Evolutionary conservation across 1,140 invertebrate species (phyloP).

Genomic region (Conus ventricosus): DNA sequence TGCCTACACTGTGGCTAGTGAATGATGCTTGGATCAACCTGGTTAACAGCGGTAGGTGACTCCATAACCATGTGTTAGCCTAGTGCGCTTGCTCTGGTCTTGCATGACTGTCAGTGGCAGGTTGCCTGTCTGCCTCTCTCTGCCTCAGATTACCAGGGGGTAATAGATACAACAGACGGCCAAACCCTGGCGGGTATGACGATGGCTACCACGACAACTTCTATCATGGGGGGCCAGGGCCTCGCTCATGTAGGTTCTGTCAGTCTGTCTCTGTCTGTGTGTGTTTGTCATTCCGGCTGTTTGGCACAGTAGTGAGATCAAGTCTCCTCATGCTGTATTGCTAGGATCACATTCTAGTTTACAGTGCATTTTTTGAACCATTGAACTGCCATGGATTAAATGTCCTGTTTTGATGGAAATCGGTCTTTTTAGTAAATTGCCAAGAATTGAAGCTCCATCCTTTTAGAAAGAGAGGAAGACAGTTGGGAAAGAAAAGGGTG

Average conservation of each 20-base stretch:
- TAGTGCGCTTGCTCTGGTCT: slow-evolving; percentile 8
- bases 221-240: slow-evolving; percentile 22
- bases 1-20: background rate
- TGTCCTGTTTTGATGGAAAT: no score
- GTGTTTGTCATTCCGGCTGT: background rate
- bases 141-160: slow-evolving; percentile 29
- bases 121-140: slow-evolving; percentile 23
- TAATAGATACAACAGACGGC: slow-evolving; percentile 28
- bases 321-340: no score
- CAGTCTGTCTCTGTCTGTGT: slow-evolving; percentile 5
- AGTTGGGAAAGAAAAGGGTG: no score
- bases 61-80: background rate
- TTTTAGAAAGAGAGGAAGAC: no score
- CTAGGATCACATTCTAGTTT: no score
- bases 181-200: slow-evolving; percentile 32
- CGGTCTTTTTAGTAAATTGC: no score
- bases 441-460: no score
- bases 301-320: no score
- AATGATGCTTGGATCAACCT: background rate
- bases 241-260: slow-evolving; percentile 31
- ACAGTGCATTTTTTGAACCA: no score
- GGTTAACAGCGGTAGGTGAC: background rate
- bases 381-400: no score
- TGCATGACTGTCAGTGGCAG: slow-evolving; percentile 8
- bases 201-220: slow-evolving; percentile 22